Conservation (phyloP, 2,888 invertebrate species). For the Drosophila aldrichi region DNA sequence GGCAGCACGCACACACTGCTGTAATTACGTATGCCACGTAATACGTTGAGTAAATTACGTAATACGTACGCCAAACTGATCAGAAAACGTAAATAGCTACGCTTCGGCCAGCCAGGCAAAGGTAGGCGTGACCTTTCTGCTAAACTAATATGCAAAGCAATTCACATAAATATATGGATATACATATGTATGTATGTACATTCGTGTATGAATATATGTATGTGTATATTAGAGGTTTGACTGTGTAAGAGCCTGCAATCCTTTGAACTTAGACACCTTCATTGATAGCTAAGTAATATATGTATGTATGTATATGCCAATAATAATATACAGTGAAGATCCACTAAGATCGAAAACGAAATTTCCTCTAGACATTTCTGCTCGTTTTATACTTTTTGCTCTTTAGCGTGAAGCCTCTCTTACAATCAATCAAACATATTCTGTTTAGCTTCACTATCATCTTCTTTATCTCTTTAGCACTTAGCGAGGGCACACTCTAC, state of each 20-base stretch:
- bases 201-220: neutral
- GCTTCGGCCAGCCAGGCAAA: neutral
- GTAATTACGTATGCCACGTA: constrained; percentile 67
- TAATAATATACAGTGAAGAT: neutral
- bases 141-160: constrained; percentile 1
- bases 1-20: constrained; percentile 48
- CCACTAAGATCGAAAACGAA: neutral
- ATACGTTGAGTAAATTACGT: constrained; percentile 60
- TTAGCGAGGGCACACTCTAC: constrained; percentile 1
- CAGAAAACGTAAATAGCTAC: constrained; percentile 45
- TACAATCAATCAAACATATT: neutral
- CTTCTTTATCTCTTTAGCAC: neutral
- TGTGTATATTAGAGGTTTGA: too few species aligned
- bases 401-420: neutral
- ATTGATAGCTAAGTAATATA: neutral
- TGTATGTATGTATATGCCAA: neutral
- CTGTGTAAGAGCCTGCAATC: neutral
- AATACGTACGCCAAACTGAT: constrained; percentile 55
- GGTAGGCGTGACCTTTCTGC: neutral
- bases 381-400: neutral
- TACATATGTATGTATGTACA: neutral
- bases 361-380: neutral
- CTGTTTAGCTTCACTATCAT: neutral
- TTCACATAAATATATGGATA: neutral
- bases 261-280: neutral